Evolutionary conservation across 1,140 invertebrate genomes (phyloP), one percentile per base, ranked within the genome.

Genomic region (Pseudobourletiella spinata): DNA sequence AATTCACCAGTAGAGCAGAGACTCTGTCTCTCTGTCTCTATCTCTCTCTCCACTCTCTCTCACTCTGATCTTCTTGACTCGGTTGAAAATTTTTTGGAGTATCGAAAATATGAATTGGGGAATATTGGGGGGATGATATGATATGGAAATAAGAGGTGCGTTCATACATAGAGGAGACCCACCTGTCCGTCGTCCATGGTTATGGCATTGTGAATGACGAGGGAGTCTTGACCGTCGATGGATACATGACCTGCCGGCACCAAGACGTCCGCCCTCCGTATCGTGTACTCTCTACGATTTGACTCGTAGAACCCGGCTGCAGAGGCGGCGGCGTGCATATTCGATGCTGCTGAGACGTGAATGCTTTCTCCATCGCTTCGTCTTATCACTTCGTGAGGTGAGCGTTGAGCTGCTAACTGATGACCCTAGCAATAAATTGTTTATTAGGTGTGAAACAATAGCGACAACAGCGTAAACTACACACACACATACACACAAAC

Each of bases 131-230:
- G n/a, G n/a, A n/a, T n/a, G n/a, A n/a, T n/a, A n/a, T n/a, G n/a
- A n/a, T n/a, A n/a, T n/a, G n/a, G n/a, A n/a, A n/a, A n/a, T n/a
- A n/a, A n/a, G n/a, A n/a, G n/a, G n/a, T n/a, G n/a, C n/a, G n/a
- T n/a, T n/a, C n/a, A n/a, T n/a, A n/a, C n/a, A n/a, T n/a, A n/a
- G n/a, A n/a, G n/a, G n/a, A n/a, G n/a, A 59, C 73, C 73, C 66
- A 81, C 82, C 78, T 83, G 82, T 55, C 80, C 82, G 71, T 87
- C 86, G 70, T 89, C 87, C 30, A 89, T 84, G 2, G 84, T 81
- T 16, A 79, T 71, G 22, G 75, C 72, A 69, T 76, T 75, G 60
- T 80, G 78, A 28, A 79, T 72, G 62, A 74, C 75, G 78, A 78
- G 72, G 20, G 77, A 71, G 66, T 79, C 78, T 67, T 79, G 77